A percentile compares a stretch with the other conserved stretches of the same genome.
These are phyloP conservation scores for Halisarca cf. caerulea DNA, from an alignment of 37 sponge, comb jelly and placozoan species.

Conservation along the genomic window DNA sequence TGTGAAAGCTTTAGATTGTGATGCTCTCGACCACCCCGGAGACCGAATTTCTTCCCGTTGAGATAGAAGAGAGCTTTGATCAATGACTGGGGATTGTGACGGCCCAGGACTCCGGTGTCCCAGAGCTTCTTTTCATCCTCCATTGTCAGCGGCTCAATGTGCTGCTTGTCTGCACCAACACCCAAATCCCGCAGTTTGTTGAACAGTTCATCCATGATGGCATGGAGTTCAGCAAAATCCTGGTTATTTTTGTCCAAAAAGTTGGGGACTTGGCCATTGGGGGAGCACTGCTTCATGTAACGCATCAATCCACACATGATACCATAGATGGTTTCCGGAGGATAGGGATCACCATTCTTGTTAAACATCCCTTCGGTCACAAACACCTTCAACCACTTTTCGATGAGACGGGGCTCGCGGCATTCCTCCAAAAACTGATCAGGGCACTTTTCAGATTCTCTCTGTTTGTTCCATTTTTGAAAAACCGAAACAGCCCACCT, in stretches of 20 bases:
- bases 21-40: constrained; percentile 29
- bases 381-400: neutral
- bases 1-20: constrained; percentile 9
- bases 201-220: neutral
- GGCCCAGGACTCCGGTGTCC: constrained; percentile 16
- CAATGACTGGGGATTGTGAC: neutral
- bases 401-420: neutral
- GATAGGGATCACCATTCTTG: constrained; percentile 8
- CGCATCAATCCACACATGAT: constrained; percentile 33
- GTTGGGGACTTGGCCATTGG: neutral
- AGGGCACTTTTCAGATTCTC: too few species aligned
- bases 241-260: constrained; percentile 1
- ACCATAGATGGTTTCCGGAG: constrained; percentile 33
- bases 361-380: neutral
- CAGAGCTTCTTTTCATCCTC: constrained; percentile 44
- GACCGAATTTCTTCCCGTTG: constrained; percentile 28
- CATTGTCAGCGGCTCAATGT: neutral
- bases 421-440: too few species aligned
- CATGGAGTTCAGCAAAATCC: constrained; percentile 2
- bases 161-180: neutral
- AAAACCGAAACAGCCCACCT: too few species aligned
- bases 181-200: constrained; percentile 22
- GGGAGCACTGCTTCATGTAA: neutral
- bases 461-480: too few species aligned
- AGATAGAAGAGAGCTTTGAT: constrained; percentile 18